Base-by-base conservation (phyloP, 2,888 invertebrate species). In the Odontomyia ornata region DNA sequence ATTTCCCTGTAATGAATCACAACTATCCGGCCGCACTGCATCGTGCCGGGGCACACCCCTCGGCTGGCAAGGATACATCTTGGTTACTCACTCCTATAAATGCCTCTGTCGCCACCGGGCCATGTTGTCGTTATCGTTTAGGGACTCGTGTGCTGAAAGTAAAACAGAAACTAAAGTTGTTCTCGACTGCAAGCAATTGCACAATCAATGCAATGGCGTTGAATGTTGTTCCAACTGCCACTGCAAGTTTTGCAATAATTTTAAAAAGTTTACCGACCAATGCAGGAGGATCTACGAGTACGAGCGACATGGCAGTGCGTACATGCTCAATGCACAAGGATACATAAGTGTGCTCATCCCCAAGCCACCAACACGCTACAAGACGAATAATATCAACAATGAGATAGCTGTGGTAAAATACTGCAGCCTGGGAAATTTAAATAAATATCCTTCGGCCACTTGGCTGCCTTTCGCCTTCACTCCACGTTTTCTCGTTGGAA, bases 201-300 rank as follows among this genome's bases (percentile, higher is more conserved):
- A 73, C 73, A 73, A 73, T 73, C 73, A 73, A 57, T 73, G 73
- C 73, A 73, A 36, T 60, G 75, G 62, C 64, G 47, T 47, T 75
- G 46, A 64, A 76, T 82, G 81, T 81, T 81, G 80, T 82, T 81
- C 80, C 82, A 82, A 82, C 81, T 82, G 83, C 82, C 82, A 82
- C 81, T 69, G 79, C 79, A 82, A 83, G 81, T 83, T 83, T 82
- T 80, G 80, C 80, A 82, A 82, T 83, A 82, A 82, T 82, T 82
- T 71, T 76, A 62, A 62, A 71, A 71, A 67, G 30, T 75, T 75
- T 75, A 15, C 30, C 46, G 9, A 57, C 36, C 60, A 57, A 21
- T 73, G 23, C 52, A 72, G 56, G 27, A 72, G 28, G 52, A 52
- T 65, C 9, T 9, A 36, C n/a, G n/a, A n/a, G n/a, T n/a, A n/a